Evolutionary conservation across 2,888 invertebrate species (phyloP), one percentile per base, ranked within the genome.

Genomic region (Synergus japonicus): DNA sequence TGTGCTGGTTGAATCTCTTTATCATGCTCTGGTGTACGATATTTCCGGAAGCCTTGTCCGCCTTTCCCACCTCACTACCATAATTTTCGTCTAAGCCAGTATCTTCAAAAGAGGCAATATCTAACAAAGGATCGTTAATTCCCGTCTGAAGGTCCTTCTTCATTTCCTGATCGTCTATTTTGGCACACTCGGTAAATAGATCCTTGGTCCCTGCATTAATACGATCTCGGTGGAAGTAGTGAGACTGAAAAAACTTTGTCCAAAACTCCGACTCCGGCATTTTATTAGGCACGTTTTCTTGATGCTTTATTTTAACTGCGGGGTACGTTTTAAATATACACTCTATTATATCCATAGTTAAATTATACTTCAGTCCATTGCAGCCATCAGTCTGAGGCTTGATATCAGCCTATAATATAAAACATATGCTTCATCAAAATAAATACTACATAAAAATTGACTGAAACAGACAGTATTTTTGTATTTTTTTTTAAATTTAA

Each of bases 291-390:
- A 99, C 99, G 92, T 98, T 96, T 92, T 99, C 99, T 80, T 96
- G 93, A 92, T 99, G 98, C 94, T 99, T 99, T 94, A 96, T 97
- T 90, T 98, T 96, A 0, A 99, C 99, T 86, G 98, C 98, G 29
- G 99, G 99, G 94, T 99, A 99, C 82, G 99, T 99, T 93, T 98
- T 98, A 92, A 99, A 99, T 93, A 99, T 98, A 88, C 98, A 98
- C 89, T 98, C 97, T 91, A 99, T 99, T 78, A 99, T 96, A 92
- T 99, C 99, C 78, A 97, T 95, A 5, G 98, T 99, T 76, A 99
- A 95, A 92, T 99, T 99, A 92, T 99, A 98, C 92, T 98, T 98
- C 54, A 99, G 95, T 76, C 98, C 98, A 92, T 98, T 99, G 89
- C 97, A 97, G 43, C 98, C 99, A 91, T 99, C 99, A 0, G 98